phyloP scores from a whole-genome alignment of 2,888 invertebrate genomes.

The Drosophila lacicola region DNA sequence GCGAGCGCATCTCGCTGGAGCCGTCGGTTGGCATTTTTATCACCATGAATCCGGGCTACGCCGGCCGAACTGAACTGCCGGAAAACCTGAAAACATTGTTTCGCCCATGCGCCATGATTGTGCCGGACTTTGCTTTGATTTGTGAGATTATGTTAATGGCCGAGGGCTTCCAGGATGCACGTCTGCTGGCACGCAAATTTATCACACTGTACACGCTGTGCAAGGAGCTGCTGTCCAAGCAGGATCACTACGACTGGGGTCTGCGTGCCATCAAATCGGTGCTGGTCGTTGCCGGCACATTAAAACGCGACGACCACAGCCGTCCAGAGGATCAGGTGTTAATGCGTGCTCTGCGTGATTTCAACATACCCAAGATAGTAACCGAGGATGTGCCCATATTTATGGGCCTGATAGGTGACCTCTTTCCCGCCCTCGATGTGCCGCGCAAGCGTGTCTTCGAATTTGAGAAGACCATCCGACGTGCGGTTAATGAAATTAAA shows the following conservation, averaged over 20 bases:
- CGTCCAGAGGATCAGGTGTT: constrained; percentile 97
- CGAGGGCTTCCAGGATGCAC: constrained; percentile 97
- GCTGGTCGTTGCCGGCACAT: constrained; percentile 96
- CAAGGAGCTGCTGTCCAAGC: constrained; percentile 95
- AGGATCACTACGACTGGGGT: constrained; percentile 99
- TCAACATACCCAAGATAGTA: constrained; percentile 97
- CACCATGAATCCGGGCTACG: constrained; percentile 99
- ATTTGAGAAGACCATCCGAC: constrained; percentile 92
- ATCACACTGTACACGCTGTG: constrained; percentile 97
- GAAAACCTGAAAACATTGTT: constrained; percentile 89
- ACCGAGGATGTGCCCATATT: constrained; percentile 97
- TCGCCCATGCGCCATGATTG: constrained; percentile 98
- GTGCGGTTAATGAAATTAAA: constrained; percentile 92
- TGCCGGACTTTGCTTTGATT: constrained; percentile 98
- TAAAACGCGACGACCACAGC: constrained; percentile 92
- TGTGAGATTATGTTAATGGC: constrained; percentile 99
- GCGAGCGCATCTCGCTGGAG: constrained; percentile 91
- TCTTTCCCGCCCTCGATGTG: constrained; percentile 96
- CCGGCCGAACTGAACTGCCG: constrained; percentile 94
- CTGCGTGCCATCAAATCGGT: constrained; percentile 98
- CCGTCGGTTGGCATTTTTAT: constrained; percentile 96
- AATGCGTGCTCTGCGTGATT: constrained; percentile 97
- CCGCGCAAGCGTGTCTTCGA: constrained; percentile 94
- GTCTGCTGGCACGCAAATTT: constrained; percentile 96
- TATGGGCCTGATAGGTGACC: constrained; percentile 96